phyloP scores from a whole-genome alignment of 1,140 invertebrate species.

The Ostrea edulis region DNA sequence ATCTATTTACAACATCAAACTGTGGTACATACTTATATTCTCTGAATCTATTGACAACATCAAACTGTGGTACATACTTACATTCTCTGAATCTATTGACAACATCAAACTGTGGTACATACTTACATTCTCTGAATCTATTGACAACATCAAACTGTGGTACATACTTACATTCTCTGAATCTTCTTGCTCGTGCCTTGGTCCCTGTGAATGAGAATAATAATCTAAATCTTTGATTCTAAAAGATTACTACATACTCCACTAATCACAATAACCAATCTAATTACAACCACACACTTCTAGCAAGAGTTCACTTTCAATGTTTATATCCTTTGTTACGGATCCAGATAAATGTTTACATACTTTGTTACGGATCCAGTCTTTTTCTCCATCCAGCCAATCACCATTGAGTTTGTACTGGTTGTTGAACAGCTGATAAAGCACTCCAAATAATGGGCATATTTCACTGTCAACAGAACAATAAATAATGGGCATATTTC shows the following conservation, averaged over 20 bases:
- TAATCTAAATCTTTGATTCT: not conserved
- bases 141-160: too few species aligned
- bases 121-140: not conserved
- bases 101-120: too few species aligned
- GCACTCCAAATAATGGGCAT: slow-evolving; percentile 58
- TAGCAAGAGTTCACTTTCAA: too few species aligned
- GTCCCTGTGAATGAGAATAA: not conserved
- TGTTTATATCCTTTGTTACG: slow-evolving; percentile 53
- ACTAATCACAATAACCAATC: too few species aligned
- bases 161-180: not conserved
- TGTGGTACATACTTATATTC: too few species aligned
- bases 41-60: too few species aligned
- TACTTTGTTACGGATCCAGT: slow-evolving; percentile 60
- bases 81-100: not conserved
- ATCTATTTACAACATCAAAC: too few species aligned
- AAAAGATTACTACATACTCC: too few species aligned
- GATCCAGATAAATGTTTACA: slow-evolving; percentile 47
- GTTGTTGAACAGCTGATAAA: slow-evolving; percentile 78
- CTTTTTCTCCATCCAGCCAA: slow-evolving; percentile 79
- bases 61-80: too few species aligned
- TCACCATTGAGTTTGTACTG: slow-evolving; percentile 74
- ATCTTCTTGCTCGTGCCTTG: slow-evolving; percentile 41
- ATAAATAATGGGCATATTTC: slow-evolving; percentile 66
- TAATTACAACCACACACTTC: too few species aligned
- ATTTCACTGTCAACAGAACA: not conserved